Conservation (phyloP, 2,797 vertebrate genomes). For the Eulemur rubriventer region DNA sequence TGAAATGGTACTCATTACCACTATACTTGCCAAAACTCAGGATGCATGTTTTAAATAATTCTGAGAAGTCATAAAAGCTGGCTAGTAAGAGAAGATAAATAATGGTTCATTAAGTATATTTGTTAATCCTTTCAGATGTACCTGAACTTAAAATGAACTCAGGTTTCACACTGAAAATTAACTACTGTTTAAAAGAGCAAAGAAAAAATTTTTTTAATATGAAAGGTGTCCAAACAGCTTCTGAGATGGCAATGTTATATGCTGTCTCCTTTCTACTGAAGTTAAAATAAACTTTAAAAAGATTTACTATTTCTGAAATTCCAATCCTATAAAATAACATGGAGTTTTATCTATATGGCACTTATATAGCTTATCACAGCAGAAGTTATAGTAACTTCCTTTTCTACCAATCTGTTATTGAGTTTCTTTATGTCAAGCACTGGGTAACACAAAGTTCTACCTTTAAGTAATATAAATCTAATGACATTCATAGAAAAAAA, state of each 20-base stretch:
- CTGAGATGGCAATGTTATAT: not conserved
- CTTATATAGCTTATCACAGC: not conserved
- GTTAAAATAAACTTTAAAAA: not conserved
- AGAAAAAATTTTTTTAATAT: not conserved
- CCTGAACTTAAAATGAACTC: not conserved
- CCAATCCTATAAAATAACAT: not conserved
- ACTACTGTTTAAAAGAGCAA: not conserved
- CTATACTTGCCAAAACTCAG: not conserved
- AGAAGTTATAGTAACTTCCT: not conserved
- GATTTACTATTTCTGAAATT: not conserved
- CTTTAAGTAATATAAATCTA: not conserved
- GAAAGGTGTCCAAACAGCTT: not conserved
- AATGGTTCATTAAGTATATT: not conserved
- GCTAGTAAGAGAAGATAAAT: not conserved
- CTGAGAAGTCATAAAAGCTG: not conserved
- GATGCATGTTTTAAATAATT: not conserved
- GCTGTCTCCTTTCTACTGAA: not conserved
- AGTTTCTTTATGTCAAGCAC: not conserved
- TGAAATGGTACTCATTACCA: not conserved
- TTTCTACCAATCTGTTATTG: not conserved
- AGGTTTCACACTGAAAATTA: slow-evolving; percentile 1
- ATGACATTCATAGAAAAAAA: not conserved
- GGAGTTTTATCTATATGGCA: not conserved
- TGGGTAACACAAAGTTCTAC: not conserved
- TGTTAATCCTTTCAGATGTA: not conserved